Evolutionary conservation across 2,797 vertebrate genomes (phyloP).

Genomic region (Poecilia wingei): DNA sequence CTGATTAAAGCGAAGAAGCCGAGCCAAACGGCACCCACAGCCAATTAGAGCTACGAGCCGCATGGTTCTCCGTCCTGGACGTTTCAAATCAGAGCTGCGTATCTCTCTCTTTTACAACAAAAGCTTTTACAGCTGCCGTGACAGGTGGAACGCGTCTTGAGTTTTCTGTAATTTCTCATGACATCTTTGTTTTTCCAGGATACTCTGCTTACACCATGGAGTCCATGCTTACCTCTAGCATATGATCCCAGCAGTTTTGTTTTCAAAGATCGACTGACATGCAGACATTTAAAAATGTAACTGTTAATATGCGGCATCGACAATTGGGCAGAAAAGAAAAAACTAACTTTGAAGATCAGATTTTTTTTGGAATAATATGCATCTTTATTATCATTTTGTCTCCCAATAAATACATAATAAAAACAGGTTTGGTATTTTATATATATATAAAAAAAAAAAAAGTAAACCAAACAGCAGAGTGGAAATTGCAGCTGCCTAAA

Average conservation of each 20-base stretch:
- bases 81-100: slow-evolving; percentile 21
- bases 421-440: slow-evolving; percentile 44
- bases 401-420: slow-evolving; percentile 68
- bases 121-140: slow-evolving; percentile 43
- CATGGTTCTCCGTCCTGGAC: slow-evolving; percentile 20
- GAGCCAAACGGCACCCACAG: slow-evolving; percentile 49
- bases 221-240: neutral
- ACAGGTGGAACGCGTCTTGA: slow-evolving; percentile 42
- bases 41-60: slow-evolving; percentile 47
- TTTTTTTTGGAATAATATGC: slow-evolving; percentile 48
- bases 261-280: neutral
- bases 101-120: slow-evolving; percentile 17
- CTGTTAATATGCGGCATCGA: slow-evolving; percentile 6
- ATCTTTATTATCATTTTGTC: slow-evolving; percentile 25
- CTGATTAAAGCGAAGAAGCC: slow-evolving; percentile 59
- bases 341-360: slow-evolving; percentile 18
- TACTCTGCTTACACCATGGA: neutral
- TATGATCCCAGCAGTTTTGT: neutral
- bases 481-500: slow-evolving; percentile 2
- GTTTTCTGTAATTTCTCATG: neutral
- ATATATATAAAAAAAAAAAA: slow-evolving; percentile 33
- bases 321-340: slow-evolving; percentile 8
- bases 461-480: slow-evolving; percentile 39
- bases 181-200: neutral
- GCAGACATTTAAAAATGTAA: neutral